phyloP scores from a whole-genome alignment of 2,797 vertebrate genomes.

The Selene dorsalis region DNA sequence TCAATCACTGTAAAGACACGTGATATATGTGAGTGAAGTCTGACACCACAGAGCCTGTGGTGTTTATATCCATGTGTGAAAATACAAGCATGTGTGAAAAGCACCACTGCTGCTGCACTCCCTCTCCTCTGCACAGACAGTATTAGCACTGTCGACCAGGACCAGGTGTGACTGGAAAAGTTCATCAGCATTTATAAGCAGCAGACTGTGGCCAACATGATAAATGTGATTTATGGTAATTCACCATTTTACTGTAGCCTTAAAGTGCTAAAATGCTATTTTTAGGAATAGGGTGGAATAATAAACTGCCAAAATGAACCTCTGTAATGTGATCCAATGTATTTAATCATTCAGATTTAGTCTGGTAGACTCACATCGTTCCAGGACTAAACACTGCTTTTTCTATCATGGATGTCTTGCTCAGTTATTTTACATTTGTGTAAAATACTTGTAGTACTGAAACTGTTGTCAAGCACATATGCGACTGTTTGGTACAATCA shows the following conservation, averaged over 20 bases:
- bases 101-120: not conserved
- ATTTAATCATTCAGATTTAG: too few species aligned
- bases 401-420: not conserved
- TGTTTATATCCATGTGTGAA: conserved; percentile 52
- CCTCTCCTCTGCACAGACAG: not conserved
- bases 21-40: conserved; percentile 38
- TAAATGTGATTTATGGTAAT: conserved; percentile 9
- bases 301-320: not conserved
- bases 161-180: conserved; percentile 25
- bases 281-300: not conserved
- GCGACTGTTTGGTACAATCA: conserved; percentile 11
- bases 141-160: not conserved
- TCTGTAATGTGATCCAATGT: too few species aligned
- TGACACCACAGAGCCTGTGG: conserved; percentile 34
- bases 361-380: not conserved
- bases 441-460: not conserved
- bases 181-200: conserved; percentile 1
- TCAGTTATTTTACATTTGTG: not conserved
- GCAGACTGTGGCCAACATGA: not conserved
- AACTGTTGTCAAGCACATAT: conserved; percentile 9
- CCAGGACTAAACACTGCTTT: not conserved
- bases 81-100: conserved; percentile 52
- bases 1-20: conserved; percentile 11
- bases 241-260: not conserved
- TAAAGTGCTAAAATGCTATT: not conserved